Percentiles rank a stretch among this genome's conserved stretches.
Evolutionary conservation across 1,140 invertebrate genomes (phyloP).

Genomic region (Bombus superbus): DNA sequence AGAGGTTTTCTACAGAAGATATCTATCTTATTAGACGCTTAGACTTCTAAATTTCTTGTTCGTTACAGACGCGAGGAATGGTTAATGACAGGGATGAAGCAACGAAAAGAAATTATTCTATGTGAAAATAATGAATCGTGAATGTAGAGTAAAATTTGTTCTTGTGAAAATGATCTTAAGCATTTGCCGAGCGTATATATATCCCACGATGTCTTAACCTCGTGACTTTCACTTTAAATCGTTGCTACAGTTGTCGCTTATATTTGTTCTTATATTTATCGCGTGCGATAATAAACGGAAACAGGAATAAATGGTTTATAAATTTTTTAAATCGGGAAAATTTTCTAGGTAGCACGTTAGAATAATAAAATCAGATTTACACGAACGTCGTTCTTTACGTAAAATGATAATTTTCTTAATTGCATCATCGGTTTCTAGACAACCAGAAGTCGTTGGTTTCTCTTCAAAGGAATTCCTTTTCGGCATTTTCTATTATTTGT

Average conservation of each 20-base stretch:
- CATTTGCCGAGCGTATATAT: background rate
- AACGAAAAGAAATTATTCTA: background rate
- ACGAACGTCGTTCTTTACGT: background rate
- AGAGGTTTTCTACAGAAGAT: background rate
- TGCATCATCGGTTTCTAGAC: background rate
- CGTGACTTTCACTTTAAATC: background rate
- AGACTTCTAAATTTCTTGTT: background rate
- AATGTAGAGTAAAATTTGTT: background rate
- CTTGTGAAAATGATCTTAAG: background rate
- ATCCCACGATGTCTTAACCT: background rate
- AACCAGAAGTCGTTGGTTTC: background rate
- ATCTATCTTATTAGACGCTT: background rate
- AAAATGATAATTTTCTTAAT: too few relatives aligned
- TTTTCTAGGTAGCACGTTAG: background rate
- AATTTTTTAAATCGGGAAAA: background rate
- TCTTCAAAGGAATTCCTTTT: background rate
- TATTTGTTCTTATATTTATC: background rate
- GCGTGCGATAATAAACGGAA: background rate
- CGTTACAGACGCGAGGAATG: background rate
- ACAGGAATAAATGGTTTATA: too few relatives aligned
- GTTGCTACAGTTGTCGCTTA: background rate
- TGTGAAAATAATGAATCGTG: background rate
- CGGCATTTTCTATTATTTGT: background rate
- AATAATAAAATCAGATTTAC: background rate
- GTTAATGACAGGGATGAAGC: background rate